phyloP scores from a whole-genome alignment of 2,888 invertebrate genomes.

The Syrista parreyssii region DNA sequence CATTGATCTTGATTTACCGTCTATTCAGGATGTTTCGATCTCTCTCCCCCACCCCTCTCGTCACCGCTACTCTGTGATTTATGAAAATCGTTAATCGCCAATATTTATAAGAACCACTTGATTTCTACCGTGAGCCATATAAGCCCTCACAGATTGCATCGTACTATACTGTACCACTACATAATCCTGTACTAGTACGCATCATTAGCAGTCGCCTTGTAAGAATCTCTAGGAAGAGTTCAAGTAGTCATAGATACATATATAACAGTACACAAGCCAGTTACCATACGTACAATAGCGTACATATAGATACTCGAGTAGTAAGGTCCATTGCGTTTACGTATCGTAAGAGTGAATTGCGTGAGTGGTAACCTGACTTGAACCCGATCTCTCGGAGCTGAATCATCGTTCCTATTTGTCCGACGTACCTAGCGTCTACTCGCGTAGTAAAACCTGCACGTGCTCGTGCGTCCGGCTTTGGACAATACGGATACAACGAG shows the following conservation, averaged over 20 bases:
- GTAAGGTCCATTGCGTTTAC: background rate
- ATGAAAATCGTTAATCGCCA: background rate
- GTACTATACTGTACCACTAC: background rate
- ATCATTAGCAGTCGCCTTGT: background rate
- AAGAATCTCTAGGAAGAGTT: background rate
- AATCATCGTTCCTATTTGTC: slow-evolving; percentile 3
- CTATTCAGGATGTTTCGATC: background rate
- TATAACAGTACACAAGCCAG: background rate
- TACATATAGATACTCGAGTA: background rate
- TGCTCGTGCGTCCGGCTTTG: background rate
- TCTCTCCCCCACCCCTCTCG: background rate
- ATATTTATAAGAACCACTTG: background rate
- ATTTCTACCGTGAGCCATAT: background rate
- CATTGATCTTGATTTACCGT: background rate
- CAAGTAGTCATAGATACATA: background rate
- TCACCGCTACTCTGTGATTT: background rate
- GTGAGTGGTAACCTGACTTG: slow-evolving; percentile 9
- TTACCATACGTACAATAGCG: background rate
- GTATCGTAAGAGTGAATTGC: slow-evolving; percentile 2
- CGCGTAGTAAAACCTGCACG: slow-evolving; percentile 2
- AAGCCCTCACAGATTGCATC: background rate
- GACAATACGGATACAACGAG: background rate
- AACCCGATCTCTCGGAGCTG: slow-evolving; percentile 9
- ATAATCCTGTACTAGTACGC: background rate
- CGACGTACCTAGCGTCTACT: background rate